Base-by-base conservation (phyloP, 1,140 invertebrate species). In the Lucilia cuprina region DNA sequence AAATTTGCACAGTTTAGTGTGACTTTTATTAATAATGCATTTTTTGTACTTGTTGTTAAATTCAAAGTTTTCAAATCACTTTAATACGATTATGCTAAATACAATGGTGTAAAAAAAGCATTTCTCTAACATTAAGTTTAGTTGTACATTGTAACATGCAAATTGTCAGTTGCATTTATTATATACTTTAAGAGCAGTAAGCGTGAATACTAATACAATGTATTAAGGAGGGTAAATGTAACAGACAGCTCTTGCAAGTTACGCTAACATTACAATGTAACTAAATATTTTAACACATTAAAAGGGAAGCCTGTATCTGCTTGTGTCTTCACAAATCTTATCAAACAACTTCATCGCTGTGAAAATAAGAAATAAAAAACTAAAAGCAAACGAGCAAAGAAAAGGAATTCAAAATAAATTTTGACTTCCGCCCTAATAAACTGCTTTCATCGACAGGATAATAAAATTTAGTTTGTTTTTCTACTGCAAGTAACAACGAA, bases 371-470 rank as follows among this genome's bases (percentile, higher is more conserved):
- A 55, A 55, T 30, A 30, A 30, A 30, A 30, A 30, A 30, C 25
- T 30, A 70, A 70, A 19, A 21, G 65, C 17, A 21, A 70, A 70
- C 65, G 65, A 21, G 55, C 55, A 60, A n/a, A 70, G 65, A 70
- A 70, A 60, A 10, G 65, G 21, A 70, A 70, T 70, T 70, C n/a
- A 21, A 21, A 70, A 70, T 70, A 70, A 21, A 25, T 70, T 70
- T 70, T 70, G n/a, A 70, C 65, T 70, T 70, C 65, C 65, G 65
- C 65, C 65, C 65, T 25, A 70, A 70, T 70, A 70, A 70, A 21
- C n/a, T 21, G n/a, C 65, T 70, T 70, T 70, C 65, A 70, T 70
- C 65, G 65, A 70, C 65, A 70, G 65, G 65, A 70, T 70, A 70
- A 70, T 70, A 70, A 70, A 70, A 70, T 70, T 70, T 21, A 21